Evolutionary conservation across 2,888 invertebrate genomes (phyloP), one percentile per base, ranked within the genome.

Genomic region (Dasysyrphus tricinctus): DNA sequence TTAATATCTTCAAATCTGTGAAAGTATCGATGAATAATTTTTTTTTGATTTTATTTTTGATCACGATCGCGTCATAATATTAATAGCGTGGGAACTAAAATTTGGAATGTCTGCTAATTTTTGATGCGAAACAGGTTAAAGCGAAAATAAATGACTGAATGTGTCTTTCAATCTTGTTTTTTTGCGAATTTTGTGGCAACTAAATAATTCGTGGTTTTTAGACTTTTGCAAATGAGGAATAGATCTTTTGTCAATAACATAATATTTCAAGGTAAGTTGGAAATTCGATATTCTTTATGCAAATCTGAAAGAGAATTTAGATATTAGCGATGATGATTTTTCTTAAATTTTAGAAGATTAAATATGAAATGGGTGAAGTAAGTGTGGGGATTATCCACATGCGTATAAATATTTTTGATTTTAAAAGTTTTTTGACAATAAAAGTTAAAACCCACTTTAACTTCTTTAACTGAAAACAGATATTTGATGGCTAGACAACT

Each of bases 1-100:
- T 24, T 39, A 5, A 14, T 14, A 59, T 19, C 19, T 11, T 11
- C 2, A 47, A 12, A 67, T 70, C 56, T 49, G n/a, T n/a, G 73
- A 74, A 74, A 74, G 63, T 29, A 42, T 63, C 65, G 73, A 65
- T 19, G 39, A 29, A 70, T 65, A 65, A 32, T 24, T 56, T 79
- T 73, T 24, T 56, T 79, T 73, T 73, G 29, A 24, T 72, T 70
- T 56, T 19, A 39, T 67, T 67, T 67, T 44, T 74, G 44, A 72
- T 32, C 73, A 74, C 49, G 19, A 80, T 80, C 42, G 80, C 74
- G 51, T 67, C 74, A 74, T 24, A n/a, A 19, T 69, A 49, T 80
- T 34, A 56, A 69, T 63, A 63, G 80, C 80, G 80, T 80, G 80
- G 80, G 80, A 80, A 80, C 69, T 61, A 44, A 16, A 29, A 54